Evolutionary conservation across 1,140 invertebrate species (phyloP).

Genomic region (Nylanderia fulva): DNA sequence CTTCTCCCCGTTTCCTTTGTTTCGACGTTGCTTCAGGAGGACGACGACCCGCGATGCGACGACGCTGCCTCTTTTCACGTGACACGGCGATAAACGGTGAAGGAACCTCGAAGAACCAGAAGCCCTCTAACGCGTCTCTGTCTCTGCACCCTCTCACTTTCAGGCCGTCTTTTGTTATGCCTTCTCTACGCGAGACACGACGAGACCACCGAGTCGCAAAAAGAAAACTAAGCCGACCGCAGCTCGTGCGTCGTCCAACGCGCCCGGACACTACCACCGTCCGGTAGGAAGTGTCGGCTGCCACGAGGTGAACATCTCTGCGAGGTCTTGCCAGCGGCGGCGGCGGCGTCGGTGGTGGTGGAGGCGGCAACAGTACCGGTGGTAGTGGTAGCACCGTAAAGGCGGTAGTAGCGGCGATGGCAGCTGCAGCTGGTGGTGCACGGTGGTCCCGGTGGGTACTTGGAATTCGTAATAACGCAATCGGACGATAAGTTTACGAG

Average conservation of each 20-base stretch:
- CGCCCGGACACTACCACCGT: constrained; percentile 74
- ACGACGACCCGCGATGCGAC: too few species aligned
- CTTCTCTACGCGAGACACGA: not conserved
- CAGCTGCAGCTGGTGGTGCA: constrained; percentile 71
- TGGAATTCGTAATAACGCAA: too few species aligned
- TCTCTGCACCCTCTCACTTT: too few species aligned
- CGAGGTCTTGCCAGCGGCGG: constrained; percentile 67
- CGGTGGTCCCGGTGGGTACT: constrained; percentile 36
- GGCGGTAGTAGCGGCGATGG: constrained; percentile 59
- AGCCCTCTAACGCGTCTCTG: too few species aligned
- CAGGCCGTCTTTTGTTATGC: not conserved
- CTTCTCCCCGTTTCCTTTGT: too few species aligned
- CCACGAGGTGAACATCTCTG: constrained; percentile 74
- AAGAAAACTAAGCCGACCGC: constrained; percentile 57
- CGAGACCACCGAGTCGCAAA: constrained; percentile 53
- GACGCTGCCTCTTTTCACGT: too few species aligned
- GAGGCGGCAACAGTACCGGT: constrained; percentile 27
- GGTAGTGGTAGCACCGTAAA: constrained; percentile 7
- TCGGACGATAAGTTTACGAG: too few species aligned
- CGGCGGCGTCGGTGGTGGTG: constrained; percentile 32
- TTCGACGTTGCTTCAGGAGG: too few species aligned
- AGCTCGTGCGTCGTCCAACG: constrained; percentile 63
- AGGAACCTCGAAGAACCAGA: too few species aligned
- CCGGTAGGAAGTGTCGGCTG: constrained; percentile 73
- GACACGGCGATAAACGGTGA: too few species aligned